phyloP scores from a whole-genome alignment of 2,797 vertebrate species.

The Diplodus puntazzo region DNA sequence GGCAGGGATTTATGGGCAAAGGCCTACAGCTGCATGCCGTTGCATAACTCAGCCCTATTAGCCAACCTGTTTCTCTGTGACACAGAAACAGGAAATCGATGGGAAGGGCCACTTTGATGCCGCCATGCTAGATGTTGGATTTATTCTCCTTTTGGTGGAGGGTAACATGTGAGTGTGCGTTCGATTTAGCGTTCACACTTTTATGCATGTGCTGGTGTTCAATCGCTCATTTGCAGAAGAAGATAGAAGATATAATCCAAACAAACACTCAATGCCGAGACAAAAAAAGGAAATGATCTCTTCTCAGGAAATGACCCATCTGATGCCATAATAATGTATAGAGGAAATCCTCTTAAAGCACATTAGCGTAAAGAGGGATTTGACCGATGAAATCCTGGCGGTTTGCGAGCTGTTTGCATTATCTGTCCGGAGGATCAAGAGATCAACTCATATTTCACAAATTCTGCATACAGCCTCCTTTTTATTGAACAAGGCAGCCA shows the following conservation, averaged over 20 bases:
- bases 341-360: constrained; percentile 71
- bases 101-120: constrained; percentile 41
- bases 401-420: constrained; percentile 55
- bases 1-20: constrained; percentile 69
- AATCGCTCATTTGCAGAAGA: neutral
- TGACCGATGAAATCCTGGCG: constrained; percentile 62
- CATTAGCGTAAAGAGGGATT: constrained; percentile 66
- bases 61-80: constrained; percentile 45
- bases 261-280: constrained; percentile 23
- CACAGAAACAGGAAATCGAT: constrained; percentile 62
- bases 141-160: neutral
- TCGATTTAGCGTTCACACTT: neutral
- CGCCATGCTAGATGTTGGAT: neutral
- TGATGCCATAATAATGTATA: constrained; percentile 47
- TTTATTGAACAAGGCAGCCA: neutral
- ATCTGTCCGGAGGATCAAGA: constrained; percentile 56
- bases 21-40: constrained; percentile 68
- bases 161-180: neutral
- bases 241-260: neutral
- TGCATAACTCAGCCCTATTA: constrained; percentile 75
- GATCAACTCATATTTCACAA: constrained; percentile 52
- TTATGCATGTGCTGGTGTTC: neutral
- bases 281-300: constrained; percentile 4
- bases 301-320: constrained; percentile 20
- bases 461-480: constrained; percentile 10